Percentiles rank a stretch among this genome's conserved stretches.
phyloP scores from a whole-genome alignment of 2,113 vertebrate genomes.

The Oreotragus oreotragus region DNA sequence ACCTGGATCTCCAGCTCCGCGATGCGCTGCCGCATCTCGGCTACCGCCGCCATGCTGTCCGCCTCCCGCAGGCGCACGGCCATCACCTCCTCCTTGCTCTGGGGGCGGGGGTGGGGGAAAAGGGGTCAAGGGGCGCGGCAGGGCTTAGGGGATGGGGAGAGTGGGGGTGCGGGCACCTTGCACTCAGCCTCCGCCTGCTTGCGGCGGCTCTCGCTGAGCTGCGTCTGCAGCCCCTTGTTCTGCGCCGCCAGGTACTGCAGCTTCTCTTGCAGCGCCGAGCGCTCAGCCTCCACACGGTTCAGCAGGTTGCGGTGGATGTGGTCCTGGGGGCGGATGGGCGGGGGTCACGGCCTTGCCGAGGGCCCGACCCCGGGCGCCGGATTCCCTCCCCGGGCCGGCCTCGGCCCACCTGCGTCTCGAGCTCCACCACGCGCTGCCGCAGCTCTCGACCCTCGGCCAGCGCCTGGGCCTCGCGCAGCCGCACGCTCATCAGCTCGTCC shows the following conservation, averaged over 20 bases:
- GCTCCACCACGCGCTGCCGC: conserved; percentile 88
- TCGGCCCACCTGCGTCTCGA: conserved; percentile 88
- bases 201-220: conserved; percentile 92
- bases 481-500: conserved; percentile 90
- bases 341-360: not conserved
- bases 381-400: not conserved
- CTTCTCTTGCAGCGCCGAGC: conserved; percentile 87
- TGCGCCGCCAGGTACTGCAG: conserved; percentile 87
- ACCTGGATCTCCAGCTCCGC: conserved; percentile 97
- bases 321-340: conserved; percentile 76
- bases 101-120: not conserved
- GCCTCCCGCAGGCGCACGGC: conserved; percentile 92
- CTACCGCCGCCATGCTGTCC: conserved; percentile 93
- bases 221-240: conserved; percentile 90
- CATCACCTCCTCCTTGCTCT: conserved; percentile 98
- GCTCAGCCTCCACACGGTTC: conserved; percentile 87
- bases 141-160: not conserved
- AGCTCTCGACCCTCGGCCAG: conserved; percentile 90
- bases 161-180: conserved; percentile 74
- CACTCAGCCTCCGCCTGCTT: conserved; percentile 90
- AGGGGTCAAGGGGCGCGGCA: not conserved
- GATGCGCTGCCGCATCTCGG: conserved; percentile 92
- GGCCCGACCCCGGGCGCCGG: fast-evolving
- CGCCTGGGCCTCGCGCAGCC: conserved; percentile 90
- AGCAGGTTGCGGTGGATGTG: conserved; percentile 89